These are phyloP conservation scores for Bruchidius siliquastri DNA, from an alignment of 2,888 invertebrate genomes.

Conservation along the genomic window DNA sequence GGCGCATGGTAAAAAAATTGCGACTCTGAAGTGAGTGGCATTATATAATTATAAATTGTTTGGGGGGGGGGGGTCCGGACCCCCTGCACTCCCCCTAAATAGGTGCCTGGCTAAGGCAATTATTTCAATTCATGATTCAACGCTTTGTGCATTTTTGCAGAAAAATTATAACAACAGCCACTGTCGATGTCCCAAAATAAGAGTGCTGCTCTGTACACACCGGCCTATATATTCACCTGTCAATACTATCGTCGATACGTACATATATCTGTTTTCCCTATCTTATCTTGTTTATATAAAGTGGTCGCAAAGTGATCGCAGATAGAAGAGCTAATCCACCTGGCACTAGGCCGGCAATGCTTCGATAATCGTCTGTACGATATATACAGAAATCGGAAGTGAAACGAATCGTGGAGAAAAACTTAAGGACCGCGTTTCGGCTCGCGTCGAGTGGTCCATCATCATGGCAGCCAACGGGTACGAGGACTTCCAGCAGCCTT, in stretches of 20 bases:
- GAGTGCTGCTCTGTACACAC: not conserved
- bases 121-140: too few species aligned
- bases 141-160: too few species aligned
- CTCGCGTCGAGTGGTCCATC: not conserved
- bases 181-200: not conserved
- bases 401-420: conserved; percentile 7
- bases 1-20: too few species aligned
- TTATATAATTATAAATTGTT: too few species aligned
- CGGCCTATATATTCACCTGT: conserved; percentile 27
- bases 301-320: conserved; percentile 15
- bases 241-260: conserved; percentile 20
- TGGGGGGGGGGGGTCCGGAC: too few species aligned
- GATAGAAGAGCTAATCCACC: conserved; percentile 29
- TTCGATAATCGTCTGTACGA: conserved; percentile 21
- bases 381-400: conserved; percentile 10
- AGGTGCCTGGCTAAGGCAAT: too few species aligned
- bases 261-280: conserved; percentile 23
- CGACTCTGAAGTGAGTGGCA: too few species aligned
- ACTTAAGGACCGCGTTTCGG: not conserved
- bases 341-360: conserved; percentile 29
- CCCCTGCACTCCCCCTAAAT: too few species aligned
- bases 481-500: conserved; percentile 50
- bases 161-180: too few species aligned
- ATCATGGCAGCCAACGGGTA: conserved; percentile 56
- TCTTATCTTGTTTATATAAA: conserved; percentile 34